These are phyloP conservation scores for Psococerastis gibbosa DNA, from an alignment of 2,888 invertebrate species.

Conservation along the genomic window DNA sequence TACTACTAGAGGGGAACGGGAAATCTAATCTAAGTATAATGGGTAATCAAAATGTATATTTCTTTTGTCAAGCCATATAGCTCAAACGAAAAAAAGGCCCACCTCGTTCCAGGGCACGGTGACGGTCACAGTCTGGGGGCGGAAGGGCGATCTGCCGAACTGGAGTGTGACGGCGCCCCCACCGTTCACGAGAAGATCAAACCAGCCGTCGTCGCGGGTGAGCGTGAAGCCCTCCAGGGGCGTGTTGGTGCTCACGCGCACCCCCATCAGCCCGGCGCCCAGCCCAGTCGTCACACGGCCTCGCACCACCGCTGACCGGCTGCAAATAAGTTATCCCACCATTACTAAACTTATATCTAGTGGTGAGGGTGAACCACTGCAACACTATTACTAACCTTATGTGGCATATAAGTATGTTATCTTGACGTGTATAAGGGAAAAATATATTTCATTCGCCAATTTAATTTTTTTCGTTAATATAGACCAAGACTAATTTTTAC, in stretches of 20 bases:
- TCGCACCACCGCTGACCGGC: conserved; percentile 91
- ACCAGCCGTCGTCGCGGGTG: conserved; percentile 85
- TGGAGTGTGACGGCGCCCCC: conserved; percentile 91
- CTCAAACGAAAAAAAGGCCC: too few relatives aligned
- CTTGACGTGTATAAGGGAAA: not conserved
- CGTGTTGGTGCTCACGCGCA: conserved; percentile 82
- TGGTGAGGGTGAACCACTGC: too few relatives aligned
- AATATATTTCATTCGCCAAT: conserved; percentile 12
- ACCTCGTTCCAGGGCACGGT: conserved; percentile 95
- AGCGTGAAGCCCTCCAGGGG: conserved; percentile 92
- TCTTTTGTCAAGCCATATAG: too few relatives aligned
- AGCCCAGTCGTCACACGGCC: conserved; percentile 84
- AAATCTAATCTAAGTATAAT: too few relatives aligned
- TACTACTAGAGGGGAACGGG: too few relatives aligned
- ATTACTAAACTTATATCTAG: conserved; percentile 2
- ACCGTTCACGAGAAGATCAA: conserved; percentile 97
- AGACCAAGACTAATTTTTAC: too few relatives aligned
- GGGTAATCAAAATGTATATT: too few relatives aligned
- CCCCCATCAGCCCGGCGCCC: conserved; percentile 86
- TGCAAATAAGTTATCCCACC: too few relatives aligned
- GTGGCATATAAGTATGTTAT: too few relatives aligned
- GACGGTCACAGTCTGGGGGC: conserved; percentile 69
- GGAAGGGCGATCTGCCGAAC: conserved; percentile 82
- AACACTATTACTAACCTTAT: too few relatives aligned
- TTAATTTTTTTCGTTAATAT: too few relatives aligned